Percentiles rank a stretch among this genome's conserved stretches.
These are phyloP conservation scores for Scrobipalpa atriplicella DNA, from an alignment of 2,888 invertebrate species.

Conservation along the genomic window DNA sequence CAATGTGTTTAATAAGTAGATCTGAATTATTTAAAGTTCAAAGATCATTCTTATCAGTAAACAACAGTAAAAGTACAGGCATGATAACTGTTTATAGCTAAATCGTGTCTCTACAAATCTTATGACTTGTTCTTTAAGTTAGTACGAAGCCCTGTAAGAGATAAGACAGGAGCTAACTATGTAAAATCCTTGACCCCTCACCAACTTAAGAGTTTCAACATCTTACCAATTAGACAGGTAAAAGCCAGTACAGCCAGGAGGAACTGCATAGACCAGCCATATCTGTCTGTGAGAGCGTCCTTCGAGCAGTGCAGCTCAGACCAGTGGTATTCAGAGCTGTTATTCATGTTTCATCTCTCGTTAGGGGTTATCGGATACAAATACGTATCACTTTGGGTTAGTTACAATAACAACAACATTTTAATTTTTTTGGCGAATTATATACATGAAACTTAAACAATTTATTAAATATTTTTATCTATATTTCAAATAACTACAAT, in stretches of 20 bases:
- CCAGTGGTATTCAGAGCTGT: conserved; percentile 61
- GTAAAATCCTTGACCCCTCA: conserved; percentile 3
- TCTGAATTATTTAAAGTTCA: not conserved
- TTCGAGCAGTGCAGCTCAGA: conserved; percentile 84
- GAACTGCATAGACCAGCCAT: conserved; percentile 89
- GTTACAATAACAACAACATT: not conserved
- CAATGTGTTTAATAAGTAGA: too few species aligned
- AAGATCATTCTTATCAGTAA: not conserved
- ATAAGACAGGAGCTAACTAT: not conserved
- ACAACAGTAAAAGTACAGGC: not conserved
- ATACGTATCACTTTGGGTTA: conserved; percentile 4
- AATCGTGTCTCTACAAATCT: not conserved
- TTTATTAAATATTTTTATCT: not conserved
- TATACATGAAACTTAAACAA: not conserved
- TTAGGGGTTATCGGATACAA: conserved; percentile 30
- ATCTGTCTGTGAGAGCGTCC: conserved; percentile 87
- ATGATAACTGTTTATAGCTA: not conserved
- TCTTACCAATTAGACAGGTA: conserved; percentile 87
- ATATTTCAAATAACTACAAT: conserved; percentile 5
- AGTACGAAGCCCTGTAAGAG: conserved; percentile 7
- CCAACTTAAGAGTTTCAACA: conserved; percentile 20
- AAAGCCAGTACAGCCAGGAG: conserved; percentile 87
- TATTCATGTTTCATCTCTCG: conserved; percentile 73
- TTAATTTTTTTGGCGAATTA: too few species aligned
- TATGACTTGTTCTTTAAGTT: not conserved